Percentiles rank a stretch among this genome's conserved stretches.
Evolutionary conservation across 2,888 invertebrate genomes (phyloP).

Genomic region (Drosophila setosimentum): DNA sequence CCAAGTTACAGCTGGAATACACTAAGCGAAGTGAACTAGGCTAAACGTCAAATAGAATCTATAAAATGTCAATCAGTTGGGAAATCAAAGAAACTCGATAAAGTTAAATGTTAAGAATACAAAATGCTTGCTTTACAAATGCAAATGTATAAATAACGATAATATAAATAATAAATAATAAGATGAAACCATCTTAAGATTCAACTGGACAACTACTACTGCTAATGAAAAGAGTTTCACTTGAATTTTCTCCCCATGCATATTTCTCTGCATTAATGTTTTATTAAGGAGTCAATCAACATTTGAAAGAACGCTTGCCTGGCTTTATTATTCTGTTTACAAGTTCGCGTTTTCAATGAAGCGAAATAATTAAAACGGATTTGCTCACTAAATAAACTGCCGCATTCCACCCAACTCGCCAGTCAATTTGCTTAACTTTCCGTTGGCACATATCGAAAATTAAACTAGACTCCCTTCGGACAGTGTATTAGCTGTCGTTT

Average conservation of each 20-base stretch:
- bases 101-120: background rate
- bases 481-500: constrained; percentile 56
- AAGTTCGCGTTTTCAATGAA: constrained; percentile 22
- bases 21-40: constrained; percentile 46
- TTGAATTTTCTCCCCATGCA: background rate
- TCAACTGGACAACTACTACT: background rate
- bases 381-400: background rate
- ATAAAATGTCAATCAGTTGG: constrained; percentile 6
- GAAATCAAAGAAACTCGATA: constrained; percentile 2
- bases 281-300: constrained; percentile 26
- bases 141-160: background rate
- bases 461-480: constrained; percentile 14
- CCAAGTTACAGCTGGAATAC: constrained; percentile 42
- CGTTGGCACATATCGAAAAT: constrained; percentile 13
- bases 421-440: constrained; percentile 21
- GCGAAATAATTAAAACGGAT: constrained; percentile 46
- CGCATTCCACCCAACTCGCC: background rate
- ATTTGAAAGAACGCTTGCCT: constrained; percentile 14
- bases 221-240: background rate
- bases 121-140: background rate
- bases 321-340: constrained; percentile 20
- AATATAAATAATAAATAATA: background rate
- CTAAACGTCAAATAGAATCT: background rate
- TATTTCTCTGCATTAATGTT: constrained; percentile 17
- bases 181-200: background rate